Evolutionary conservation across 1,140 invertebrate species (phyloP).

Genomic region (Fopius arisanus): DNA sequence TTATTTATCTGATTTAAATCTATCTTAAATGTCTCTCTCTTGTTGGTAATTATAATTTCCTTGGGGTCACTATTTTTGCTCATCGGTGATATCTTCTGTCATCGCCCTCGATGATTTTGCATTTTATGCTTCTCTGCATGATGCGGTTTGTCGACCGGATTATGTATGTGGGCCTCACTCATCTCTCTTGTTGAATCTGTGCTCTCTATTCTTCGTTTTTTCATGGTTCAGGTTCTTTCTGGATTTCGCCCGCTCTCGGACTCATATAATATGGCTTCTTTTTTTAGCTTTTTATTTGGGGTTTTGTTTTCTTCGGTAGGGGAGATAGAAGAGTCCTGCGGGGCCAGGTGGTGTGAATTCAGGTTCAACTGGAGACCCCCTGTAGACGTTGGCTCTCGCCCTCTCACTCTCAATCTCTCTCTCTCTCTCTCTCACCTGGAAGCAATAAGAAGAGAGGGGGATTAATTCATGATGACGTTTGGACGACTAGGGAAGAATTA

Average conservation of each 20-base stretch:
- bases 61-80: neutral
- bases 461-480: slow-evolving; percentile 29
- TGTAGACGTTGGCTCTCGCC: neutral
- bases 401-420: slow-evolving; percentile 9
- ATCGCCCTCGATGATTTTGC: neutral
- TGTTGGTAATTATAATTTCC: neutral
- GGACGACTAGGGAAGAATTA: neutral
- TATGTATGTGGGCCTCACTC: slow-evolving; percentile 8
- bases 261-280: neutral
- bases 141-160: neutral
- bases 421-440: slow-evolving; percentile 19
- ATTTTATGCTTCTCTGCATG: neutral
- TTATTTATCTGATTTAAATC: neutral
- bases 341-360: slow-evolving; percentile 30
- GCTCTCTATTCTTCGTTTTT: neutral
- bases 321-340: neutral
- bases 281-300: neutral
- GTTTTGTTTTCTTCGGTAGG: slow-evolving; percentile 1
- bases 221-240: neutral
- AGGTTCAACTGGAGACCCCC: slow-evolving; percentile 28
- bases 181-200: neutral
- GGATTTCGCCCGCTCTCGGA: neutral
- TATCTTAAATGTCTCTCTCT: neutral
- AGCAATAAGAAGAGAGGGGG: slow-evolving; percentile 25
- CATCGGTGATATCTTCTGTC: neutral